A percentile compares a stretch with the other conserved stretches of the same genome.
Conservation (phyloP, 2,113 vertebrate genomes). For the Tichodroma muraria region DNA sequence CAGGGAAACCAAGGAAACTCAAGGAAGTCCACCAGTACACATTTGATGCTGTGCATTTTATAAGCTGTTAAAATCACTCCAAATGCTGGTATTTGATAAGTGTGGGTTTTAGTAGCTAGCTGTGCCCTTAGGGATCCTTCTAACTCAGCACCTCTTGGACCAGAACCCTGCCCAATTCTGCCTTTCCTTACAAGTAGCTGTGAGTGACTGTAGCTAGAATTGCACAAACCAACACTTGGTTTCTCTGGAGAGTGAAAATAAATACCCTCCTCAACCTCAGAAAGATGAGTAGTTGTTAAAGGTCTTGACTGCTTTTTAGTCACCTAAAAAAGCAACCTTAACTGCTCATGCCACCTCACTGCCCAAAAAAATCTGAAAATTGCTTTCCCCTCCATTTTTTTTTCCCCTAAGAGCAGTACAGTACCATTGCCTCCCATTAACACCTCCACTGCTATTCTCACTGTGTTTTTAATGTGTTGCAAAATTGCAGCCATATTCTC, state of each 20-base stretch:
- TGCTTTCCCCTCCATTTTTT: neutral
- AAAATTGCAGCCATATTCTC: neutral
- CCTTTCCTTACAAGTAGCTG: neutral
- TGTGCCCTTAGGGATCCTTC: neutral
- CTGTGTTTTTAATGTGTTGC: neutral
- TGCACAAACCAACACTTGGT: neutral
- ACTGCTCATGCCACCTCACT: neutral
- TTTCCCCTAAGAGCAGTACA: neutral
- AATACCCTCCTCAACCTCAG: neutral
- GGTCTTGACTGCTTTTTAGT: neutral
- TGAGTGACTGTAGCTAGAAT: neutral
- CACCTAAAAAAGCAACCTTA: neutral
- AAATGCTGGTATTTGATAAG: neutral
- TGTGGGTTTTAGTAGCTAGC: neutral
- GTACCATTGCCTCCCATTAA: neutral
- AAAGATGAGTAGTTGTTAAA: neutral
- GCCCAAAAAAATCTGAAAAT: neutral
- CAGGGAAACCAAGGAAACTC: neutral
- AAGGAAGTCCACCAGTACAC: neutral
- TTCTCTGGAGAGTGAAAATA: neutral
- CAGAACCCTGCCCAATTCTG: neutral
- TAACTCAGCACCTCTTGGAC: neutral
- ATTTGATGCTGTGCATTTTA: neutral
- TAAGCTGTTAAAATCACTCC: neutral
- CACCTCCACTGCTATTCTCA: neutral